phyloP scores from a whole-genome alignment of 2,888 invertebrate genomes.

The Cheilosia urbana region DNA sequence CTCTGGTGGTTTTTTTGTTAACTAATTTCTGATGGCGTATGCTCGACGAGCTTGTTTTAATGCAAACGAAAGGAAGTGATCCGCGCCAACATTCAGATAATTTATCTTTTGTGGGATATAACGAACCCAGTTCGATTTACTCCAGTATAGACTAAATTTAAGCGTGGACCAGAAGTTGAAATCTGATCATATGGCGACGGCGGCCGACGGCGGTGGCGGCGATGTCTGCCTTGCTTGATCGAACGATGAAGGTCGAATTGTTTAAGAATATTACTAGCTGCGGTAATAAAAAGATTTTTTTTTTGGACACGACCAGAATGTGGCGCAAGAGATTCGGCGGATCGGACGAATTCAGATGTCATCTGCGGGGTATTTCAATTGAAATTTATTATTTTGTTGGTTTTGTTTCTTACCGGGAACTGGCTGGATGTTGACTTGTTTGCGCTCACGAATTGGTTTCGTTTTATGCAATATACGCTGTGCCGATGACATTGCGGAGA shows the following conservation, averaged over 20 bases:
- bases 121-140: neutral
- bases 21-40: slow-evolving; percentile 11
- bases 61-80: neutral
- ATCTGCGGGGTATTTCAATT: slow-evolving; percentile 61
- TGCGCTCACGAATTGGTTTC: slow-evolving; percentile 30
- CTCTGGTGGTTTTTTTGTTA: neutral
- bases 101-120: slow-evolving; percentile 38
- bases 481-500: slow-evolving; percentile 18
- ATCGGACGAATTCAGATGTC: slow-evolving; percentile 58
- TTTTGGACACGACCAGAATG: slow-evolving; percentile 19
- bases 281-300: slow-evolving; percentile 10
- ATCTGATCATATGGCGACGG: slow-evolving; percentile 31
- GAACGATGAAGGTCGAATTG: slow-evolving; percentile 69
- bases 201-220: neutral
- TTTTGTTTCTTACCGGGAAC: slow-evolving; percentile 31
- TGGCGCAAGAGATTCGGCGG: slow-evolving; percentile 20
- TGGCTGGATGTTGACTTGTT: slow-evolving; percentile 14
- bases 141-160: slow-evolving; percentile 12
- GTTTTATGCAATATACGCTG: slow-evolving; percentile 27
- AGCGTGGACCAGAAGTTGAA: slow-evolving; percentile 55
- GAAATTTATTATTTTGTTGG: slow-evolving; percentile 60
- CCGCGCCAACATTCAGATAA: slow-evolving; percentile 39
- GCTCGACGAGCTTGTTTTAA: slow-evolving; percentile 5
- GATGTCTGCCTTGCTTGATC: slow-evolving; percentile 14
- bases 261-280: slow-evolving; percentile 37